phyloP scores from a whole-genome alignment of 2,888 invertebrate genomes.

The Atethmia centrago region DNA sequence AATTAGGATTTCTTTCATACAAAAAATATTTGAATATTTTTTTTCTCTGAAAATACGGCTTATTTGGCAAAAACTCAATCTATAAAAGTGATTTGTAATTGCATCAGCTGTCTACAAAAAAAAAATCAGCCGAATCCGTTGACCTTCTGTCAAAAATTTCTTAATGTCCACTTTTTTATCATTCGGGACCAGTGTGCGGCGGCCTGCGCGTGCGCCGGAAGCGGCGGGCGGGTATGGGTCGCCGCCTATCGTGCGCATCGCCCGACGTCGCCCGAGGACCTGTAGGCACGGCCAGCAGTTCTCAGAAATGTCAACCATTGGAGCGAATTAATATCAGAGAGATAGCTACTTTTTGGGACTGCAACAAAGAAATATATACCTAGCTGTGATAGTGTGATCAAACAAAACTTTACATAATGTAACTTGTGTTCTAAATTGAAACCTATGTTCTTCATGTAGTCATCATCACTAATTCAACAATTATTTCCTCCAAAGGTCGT shows the following conservation, averaged over 20 bases:
- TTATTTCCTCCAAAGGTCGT: not conserved
- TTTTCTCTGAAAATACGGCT: too few species aligned
- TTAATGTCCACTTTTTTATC: too few species aligned
- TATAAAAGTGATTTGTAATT: too few species aligned
- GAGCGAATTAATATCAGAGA: constrained; percentile 24
- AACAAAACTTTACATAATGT: constrained; percentile 2
- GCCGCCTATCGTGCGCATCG: constrained; percentile 70
- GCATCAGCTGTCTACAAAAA: too few species aligned
- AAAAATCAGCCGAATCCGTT: too few species aligned
- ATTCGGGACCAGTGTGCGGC: too few species aligned
- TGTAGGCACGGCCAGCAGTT: constrained; percentile 58
- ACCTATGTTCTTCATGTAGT: not conserved
- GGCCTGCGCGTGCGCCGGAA: constrained; percentile 71
- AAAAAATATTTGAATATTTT: too few species aligned
- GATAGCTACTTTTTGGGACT: constrained; percentile 33
- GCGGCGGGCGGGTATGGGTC: constrained; percentile 76
- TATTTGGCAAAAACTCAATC: too few species aligned
- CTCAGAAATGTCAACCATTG: constrained; percentile 54
- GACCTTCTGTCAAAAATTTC: too few species aligned
- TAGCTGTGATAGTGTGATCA: not conserved
- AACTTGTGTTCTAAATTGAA: not conserved
- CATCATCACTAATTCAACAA: not conserved
- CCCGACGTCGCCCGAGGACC: constrained; percentile 50
- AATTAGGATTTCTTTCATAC: too few species aligned
- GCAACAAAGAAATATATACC: constrained; percentile 30